Evolutionary conservation across 92 coral and sea anemone species (phyloP).

Genomic region (Epizoanthus rinbou): DNA sequence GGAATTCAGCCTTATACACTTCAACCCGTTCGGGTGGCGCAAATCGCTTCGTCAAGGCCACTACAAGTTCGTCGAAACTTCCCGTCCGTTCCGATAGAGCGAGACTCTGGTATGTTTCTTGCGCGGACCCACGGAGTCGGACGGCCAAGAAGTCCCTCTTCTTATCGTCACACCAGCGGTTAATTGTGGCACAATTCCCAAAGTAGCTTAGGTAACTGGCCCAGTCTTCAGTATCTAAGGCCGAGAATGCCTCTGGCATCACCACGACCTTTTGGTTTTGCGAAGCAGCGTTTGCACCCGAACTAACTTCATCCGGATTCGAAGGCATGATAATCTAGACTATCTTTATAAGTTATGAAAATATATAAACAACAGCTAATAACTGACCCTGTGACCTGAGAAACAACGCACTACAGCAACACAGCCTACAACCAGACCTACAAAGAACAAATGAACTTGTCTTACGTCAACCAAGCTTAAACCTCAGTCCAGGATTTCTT

Average conservation of each 20-base stretch:
- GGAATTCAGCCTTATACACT: constrained; percentile 29
- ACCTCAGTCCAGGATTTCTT: neutral
- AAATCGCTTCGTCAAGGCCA: constrained; percentile 8
- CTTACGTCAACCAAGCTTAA: neutral
- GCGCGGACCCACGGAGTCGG: constrained; percentile 25
- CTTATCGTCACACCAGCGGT: constrained; percentile 21
- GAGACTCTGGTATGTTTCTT: constrained; percentile 27
- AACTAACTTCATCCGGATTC: neutral
- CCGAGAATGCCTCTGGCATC: constrained; percentile 28
- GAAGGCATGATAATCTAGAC: no score
- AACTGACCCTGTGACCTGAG: no score
- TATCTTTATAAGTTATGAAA: no score
- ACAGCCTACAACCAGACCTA: neutral
- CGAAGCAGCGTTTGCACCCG: neutral
- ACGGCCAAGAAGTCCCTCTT: constrained; percentile 38
- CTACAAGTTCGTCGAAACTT: constrained; percentile 11
- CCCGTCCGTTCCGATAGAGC: neutral
- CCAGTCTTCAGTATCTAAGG: constrained; percentile 27
- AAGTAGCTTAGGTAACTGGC: neutral
- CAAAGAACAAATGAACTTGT: neutral
- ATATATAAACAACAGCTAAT: no score
- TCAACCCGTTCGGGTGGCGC: constrained; percentile 43
- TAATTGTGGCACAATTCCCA: neutral
- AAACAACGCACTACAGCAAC: neutral
- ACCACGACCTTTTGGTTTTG: neutral